Base-by-base conservation (phyloP, 1,140 invertebrate species). In the Micrasema minimum region DNA sequence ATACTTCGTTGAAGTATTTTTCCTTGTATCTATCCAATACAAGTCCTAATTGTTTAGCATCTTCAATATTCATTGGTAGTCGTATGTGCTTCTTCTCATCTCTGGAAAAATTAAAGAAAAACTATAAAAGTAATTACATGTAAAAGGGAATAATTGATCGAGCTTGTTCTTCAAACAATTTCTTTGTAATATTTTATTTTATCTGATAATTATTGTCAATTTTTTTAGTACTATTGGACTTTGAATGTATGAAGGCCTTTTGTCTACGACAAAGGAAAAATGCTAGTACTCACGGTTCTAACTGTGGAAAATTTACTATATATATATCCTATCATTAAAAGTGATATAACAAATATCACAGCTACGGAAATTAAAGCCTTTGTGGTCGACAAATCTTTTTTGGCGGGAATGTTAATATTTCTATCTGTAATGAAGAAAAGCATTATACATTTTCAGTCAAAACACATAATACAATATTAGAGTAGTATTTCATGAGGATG, bases 1-100 rank as follows among this genome's bases (percentile, higher is more conserved):
- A 85, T 57, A 99, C 97, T 89, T 96, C 90, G 77, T 90, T 90
- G 80, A 93, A 98, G 85, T 99, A 96, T 78, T 93, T 90, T 66
- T 97, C 95, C 84, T 97, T 99, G 80, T 99, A 99, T 76, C 90
- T 85, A 80, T 93, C 92, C 74, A 99, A 85, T 38, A 99, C 90
- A 81, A 90, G 88, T 71, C 97, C 98, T 55, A 99, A 83, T 78
- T 93, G 90, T 86, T 99, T 99, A 5, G 97, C 97, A 86, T 99
- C 96, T 81, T 99, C 95, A 75, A 99, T 93, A 81, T 97, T 91
- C 80, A 90, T 88, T 51, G 98, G 98, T 72, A 99, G 83, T 83
- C 96, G 97, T 69, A 99, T 89, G 83, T 96, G 88, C 77, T 92
- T 82, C 78, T 88, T 91, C 82, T 99, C 97, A 79, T 94, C 84